Conservation (phyloP, 2,797 vertebrate species). For the Oreonectes daqikongensis region DNA sequence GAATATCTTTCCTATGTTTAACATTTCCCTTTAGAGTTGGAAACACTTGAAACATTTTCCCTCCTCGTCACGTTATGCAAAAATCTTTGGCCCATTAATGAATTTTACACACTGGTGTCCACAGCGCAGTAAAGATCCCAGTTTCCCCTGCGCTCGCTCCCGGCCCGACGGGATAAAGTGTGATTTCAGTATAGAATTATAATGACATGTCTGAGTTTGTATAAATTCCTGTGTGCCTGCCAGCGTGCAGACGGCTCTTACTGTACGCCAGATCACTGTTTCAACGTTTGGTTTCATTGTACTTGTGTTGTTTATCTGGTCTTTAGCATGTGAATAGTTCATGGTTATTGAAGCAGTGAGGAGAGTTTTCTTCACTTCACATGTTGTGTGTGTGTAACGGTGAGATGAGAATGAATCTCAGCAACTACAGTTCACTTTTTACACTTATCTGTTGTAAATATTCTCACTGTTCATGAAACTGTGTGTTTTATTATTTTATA, state of each 20-base stretch:
- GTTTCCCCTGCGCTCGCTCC: conserved; percentile 61
- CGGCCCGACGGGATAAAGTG: conserved; percentile 64
- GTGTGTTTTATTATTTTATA: no score
- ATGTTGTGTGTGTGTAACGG: conserved; percentile 56
- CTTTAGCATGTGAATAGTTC: conserved; percentile 63
- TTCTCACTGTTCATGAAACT: no score
- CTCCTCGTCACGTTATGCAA: conserved; percentile 47
- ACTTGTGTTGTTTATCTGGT: conserved; percentile 59
- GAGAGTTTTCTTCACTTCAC: conserved; percentile 44
- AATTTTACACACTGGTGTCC: conserved; percentile 54
- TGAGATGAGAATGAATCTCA: not conserved
- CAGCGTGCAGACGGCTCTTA: conserved; percentile 70
- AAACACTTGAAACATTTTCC: conserved; percentile 50
- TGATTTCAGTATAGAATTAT: conserved; percentile 72
- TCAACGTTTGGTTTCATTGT: conserved; percentile 60
- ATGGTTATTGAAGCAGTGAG: conserved; percentile 60
- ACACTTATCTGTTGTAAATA: no score
- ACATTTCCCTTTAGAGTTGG: conserved; percentile 52
- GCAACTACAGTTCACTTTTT: no score
- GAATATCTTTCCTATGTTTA: conserved; percentile 59
- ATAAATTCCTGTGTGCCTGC: conserved; percentile 73
- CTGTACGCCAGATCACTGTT: conserved; percentile 74
- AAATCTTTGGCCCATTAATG: conserved; percentile 58
- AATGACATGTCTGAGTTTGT: conserved; percentile 81
- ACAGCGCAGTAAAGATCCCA: conserved; percentile 59